Conservation (phyloP, 2,113 vertebrate species). For the Archilochus colubris region DNA sequence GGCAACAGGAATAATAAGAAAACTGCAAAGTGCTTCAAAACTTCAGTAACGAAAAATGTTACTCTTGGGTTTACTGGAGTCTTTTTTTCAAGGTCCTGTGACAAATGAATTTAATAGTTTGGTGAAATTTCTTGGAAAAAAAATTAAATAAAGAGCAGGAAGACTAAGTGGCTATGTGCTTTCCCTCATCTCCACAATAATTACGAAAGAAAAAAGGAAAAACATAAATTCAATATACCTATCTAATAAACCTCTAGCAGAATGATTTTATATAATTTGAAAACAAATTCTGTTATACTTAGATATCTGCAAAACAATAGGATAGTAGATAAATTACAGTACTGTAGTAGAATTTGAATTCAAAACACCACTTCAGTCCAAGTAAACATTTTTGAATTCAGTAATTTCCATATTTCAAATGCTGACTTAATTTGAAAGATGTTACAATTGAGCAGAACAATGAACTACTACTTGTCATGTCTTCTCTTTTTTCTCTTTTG, state of each 20-base stretch:
- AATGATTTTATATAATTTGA: neutral
- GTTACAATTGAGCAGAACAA: slow-evolving; percentile 44
- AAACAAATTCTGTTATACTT: neutral
- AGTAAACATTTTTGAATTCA: slow-evolving; percentile 25
- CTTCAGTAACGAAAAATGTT: neutral
- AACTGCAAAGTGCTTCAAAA: neutral
- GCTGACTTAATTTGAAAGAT: slow-evolving; percentile 44
- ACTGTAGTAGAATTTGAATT: neutral
- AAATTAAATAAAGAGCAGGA: neutral
- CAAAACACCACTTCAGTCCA: neutral
- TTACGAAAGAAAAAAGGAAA: neutral
- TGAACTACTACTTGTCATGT: slow-evolving; percentile 37
- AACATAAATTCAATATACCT: neutral
- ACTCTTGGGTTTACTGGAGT: neutral
- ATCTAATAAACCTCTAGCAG: neutral
- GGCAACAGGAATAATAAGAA: neutral
- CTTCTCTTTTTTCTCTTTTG: slow-evolving; percentile 1
- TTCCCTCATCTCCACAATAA: neutral
- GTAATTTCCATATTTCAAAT: slow-evolving; percentile 54
- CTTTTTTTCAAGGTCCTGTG: neutral
- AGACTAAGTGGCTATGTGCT: neutral
- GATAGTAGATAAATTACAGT: neutral
- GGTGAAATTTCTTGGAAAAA: neutral
- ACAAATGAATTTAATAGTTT: neutral
- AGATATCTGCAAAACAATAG: neutral